A percentile compares a stretch with the other conserved stretches of the same genome.
Conservation (phyloP, 2,113 vertebrate species). For the rat (Rattus norvegicus) region GRCr8 NC_086023.1:105884501-105885000, state of each 20-base stretch:
- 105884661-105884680: background rate
- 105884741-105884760: conserved; percentile 87
- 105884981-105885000: background rate
- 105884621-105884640: background rate
- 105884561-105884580: background rate
- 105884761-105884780: conserved; percentile 91
- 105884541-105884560: conserved; percentile 21
- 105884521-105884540: background rate
- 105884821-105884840: conserved; percentile 95
- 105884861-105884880: conserved; percentile 92
- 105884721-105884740: conserved; percentile 51
- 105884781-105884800: conserved; percentile 93
- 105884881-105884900: conserved; percentile 89
- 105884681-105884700: background rate
- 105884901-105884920: background rate
- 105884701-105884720: conserved; percentile 27
- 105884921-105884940: background rate
- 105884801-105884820: conserved; percentile 92
- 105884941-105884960: background rate
- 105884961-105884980: background rate
- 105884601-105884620: background rate
- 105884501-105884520: background rate
- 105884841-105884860: conserved; percentile 91
- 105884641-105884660: conserved; percentile 32
- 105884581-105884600: background rate